phyloP scores from a whole-genome alignment of 92 coral and sea anemone species.

The Chrysogorgia sp. region DNA sequence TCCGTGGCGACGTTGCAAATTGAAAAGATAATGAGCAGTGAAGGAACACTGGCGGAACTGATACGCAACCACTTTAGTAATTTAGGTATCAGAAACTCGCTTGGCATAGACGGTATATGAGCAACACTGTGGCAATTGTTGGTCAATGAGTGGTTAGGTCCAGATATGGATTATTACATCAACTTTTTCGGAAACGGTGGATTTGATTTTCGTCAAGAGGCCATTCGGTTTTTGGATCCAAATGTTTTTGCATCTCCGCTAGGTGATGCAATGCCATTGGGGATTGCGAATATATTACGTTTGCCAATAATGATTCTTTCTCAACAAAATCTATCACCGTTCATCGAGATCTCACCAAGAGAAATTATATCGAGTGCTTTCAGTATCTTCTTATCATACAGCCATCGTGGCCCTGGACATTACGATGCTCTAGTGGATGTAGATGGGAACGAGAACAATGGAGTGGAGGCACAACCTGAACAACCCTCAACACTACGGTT shows the following conservation, averaged over 20 bases:
- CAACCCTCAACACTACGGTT: too few species aligned
- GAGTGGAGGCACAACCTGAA: too few species aligned
- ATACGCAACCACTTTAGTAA: background rate
- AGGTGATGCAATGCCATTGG: background rate
- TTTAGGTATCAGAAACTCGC: background rate
- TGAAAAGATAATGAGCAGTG: background rate
- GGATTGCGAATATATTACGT: background rate
- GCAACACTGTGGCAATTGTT: background rate
- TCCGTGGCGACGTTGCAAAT: background rate
- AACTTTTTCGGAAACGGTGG: background rate
- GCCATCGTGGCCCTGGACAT: background rate
- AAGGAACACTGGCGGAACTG: background rate
- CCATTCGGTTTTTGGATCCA: background rate
- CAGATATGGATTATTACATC: background rate
- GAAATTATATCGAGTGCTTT: background rate
- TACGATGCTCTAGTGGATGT: background rate
- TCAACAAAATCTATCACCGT: background rate
- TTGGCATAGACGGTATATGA: background rate
- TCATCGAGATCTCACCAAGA: background rate
- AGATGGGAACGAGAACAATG: background rate
- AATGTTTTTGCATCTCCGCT: background rate
- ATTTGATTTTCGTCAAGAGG: background rate
- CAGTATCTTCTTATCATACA: background rate
- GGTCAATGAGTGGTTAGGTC: slow-evolving; percentile 2
- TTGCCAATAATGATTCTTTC: background rate